These are phyloP conservation scores for Tetramorium simillimum DNA, from an alignment of 1,140 invertebrate species.

Conservation along the genomic window DNA sequence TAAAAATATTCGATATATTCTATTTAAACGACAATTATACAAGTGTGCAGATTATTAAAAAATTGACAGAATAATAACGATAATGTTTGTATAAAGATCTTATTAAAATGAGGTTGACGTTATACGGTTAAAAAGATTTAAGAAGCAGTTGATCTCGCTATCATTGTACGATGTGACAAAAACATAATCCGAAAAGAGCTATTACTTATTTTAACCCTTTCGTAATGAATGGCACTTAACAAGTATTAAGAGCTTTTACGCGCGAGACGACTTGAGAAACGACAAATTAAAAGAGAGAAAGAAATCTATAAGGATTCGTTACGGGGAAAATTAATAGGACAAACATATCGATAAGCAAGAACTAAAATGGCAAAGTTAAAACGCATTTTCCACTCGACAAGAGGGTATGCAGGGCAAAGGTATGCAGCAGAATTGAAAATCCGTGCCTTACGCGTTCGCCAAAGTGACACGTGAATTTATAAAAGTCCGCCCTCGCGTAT, in stretches of 20 bases:
- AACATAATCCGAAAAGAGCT: background rate
- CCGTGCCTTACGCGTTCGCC: background rate
- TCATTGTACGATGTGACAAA: background rate
- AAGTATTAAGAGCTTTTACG: background rate
- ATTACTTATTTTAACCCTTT: background rate
- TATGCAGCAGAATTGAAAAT: background rate
- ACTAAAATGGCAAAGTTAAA: background rate
- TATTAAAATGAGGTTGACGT: background rate
- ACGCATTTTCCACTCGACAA: background rate
- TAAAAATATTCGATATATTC: background rate
- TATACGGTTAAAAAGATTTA: background rate
- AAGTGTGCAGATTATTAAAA: background rate
- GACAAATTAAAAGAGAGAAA: background rate
- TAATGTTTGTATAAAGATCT: background rate
- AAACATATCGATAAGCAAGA: background rate
- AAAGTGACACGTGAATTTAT: constrained; percentile 28
- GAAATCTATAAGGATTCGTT: background rate
- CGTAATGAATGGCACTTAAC: background rate
- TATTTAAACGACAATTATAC: background rate
- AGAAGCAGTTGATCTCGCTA: background rate
- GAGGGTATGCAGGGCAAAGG: background rate
- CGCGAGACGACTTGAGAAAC: background rate
- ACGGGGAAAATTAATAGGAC: too few relatives aligned
- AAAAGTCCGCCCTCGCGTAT: constrained; percentile 27
- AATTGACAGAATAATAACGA: background rate